Conservation (phyloP, 1,140 invertebrate genomes). For the Diabrotica virgifera region DNA sequence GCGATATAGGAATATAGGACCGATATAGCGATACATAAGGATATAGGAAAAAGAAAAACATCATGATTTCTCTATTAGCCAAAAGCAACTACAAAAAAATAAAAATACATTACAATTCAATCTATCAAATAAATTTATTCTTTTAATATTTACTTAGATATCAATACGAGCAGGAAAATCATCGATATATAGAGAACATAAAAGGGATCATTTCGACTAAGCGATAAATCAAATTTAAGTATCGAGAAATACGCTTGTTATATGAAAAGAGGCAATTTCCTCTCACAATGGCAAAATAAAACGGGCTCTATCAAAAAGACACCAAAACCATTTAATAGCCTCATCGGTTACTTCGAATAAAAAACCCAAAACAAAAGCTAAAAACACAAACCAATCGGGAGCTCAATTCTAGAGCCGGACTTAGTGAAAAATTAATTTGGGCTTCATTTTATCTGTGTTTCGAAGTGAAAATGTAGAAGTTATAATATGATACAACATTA, state of each 20-base stretch:
- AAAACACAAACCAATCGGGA: slow-evolving; percentile 30
- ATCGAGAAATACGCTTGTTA: slow-evolving; percentile 23
- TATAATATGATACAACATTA: too few relatives aligned
- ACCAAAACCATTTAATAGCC: slow-evolving; percentile 28
- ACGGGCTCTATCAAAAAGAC: slow-evolving; percentile 27
- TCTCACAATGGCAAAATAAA: slow-evolving; percentile 16
- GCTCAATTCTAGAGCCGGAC: background rate
- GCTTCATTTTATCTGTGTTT: too few relatives aligned
- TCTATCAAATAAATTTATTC: too few relatives aligned
- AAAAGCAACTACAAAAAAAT: too few relatives aligned
- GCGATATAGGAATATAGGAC: too few relatives aligned
- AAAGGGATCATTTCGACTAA: slow-evolving; percentile 13
- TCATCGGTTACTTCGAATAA: slow-evolving; percentile 24
- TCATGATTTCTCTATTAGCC: too few relatives aligned
- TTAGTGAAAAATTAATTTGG: background rate
- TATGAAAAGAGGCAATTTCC: slow-evolving; percentile 23
- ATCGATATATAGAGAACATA: slow-evolving; percentile 8
- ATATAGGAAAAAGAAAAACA: too few relatives aligned
- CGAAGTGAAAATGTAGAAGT: too few relatives aligned
- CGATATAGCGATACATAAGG: too few relatives aligned
- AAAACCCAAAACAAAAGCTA: slow-evolving; percentile 30
- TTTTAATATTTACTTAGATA: too few relatives aligned
- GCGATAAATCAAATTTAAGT: slow-evolving; percentile 23
- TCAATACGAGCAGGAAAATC: background rate
- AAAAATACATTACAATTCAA: too few relatives aligned